Evolutionary conservation across 2,888 invertebrate genomes (phyloP), one percentile per base, ranked within the genome.

Genomic region (Allolobophora icterica): DNA sequence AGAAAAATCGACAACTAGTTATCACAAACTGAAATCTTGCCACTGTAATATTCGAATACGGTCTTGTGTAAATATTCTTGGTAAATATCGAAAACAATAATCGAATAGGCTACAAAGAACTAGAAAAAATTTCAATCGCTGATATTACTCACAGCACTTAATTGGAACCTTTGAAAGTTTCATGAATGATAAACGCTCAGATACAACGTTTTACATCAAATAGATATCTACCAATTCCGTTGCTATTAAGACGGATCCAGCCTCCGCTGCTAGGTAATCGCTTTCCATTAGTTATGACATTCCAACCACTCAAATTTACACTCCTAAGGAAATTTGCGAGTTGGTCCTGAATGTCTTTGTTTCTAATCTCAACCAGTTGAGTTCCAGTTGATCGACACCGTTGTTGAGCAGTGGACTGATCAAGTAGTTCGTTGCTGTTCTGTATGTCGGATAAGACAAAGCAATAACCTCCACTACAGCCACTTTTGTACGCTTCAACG

Each of bases 401-500:
- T 71, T 71, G 30, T 71, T 71, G 71, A 71, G 71, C 71, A n/a
- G 30, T 71, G 0, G n/a, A 30, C n/a, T 71, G 71, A 71, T n/a
- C 8, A 11, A 71, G n/a, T 30, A 30, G 17, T 71, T 71, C 71
- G 71, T n/a, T 71, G 71, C 1, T n/a, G 17, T 71, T 30, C n/a
- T n/a, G n/a, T 5, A 0, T 71, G 71, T 71, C 71, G 71, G 71
- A n/a, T 71, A 71, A 1, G 30, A 30, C n/a, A 71, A 71, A 71
- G n/a, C 71, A 71, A n/a, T 71, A n/a, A n/a, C 71, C 71, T 71
- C 71, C 71, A 71, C n/a, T n/a, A n/a, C 71, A 71, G n/a, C 71
- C 71, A 8, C n/a, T 71, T n/a, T 13, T 30, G n/a, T 71, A 71
- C 11, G 71, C n/a, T 71, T 71, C 71, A 5, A 71, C 71, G 11